Base-by-base conservation (phyloP, 2,113 vertebrate species). In the Charadrius vociferus region DNA sequence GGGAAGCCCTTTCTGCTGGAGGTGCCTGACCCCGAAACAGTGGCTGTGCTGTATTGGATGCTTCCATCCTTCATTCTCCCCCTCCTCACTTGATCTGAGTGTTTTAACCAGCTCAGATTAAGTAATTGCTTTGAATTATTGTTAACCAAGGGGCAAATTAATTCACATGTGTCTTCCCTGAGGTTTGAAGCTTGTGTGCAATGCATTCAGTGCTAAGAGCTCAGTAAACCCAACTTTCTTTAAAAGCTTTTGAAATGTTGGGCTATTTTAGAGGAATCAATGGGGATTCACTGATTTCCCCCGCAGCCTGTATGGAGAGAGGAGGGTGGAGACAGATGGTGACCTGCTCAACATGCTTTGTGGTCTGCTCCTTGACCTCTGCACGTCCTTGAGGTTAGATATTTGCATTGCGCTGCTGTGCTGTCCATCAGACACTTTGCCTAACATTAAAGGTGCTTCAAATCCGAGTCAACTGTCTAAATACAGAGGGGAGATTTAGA, bases 341-440 rank as follows among this genome's bases (percentile, higher is more conserved):
- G 39, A 56, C 39, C 23, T 18, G 24, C 16, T 36, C 41, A n/a
- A 56, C 39, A 12, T 10, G 13, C 16, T 36, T 41, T 30, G 34
- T 14, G 45, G 19, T 52, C 22, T 62, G 23, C 12, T 41, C 24
- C 19, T 61, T 34, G 79, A 12, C 62, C 39, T 83, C 39, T 26
- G 45, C 3, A 1, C 19, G 2, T 34, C 14, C n/a, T 62, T 1
- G 1, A 32, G 26, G 41, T 56, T 24, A 3, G 56, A 4, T 32
- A 47, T 1, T 5, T n/a, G 27, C 0, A 1, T 18, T 30, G 50
- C 36, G 41, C 3, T 45, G 32, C 52, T 29, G 32, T 1, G 1
- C 19, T 12, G n/a, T 12, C 53, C 8, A 13, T 34, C 27, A 24
- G 34, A 52, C 2, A 1, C 37, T 58, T 68, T 5, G 14, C 5